Evolutionary conservation across 1,140 invertebrate species (phyloP).

Genomic region (Pseudomyrmex gracilis): DNA sequence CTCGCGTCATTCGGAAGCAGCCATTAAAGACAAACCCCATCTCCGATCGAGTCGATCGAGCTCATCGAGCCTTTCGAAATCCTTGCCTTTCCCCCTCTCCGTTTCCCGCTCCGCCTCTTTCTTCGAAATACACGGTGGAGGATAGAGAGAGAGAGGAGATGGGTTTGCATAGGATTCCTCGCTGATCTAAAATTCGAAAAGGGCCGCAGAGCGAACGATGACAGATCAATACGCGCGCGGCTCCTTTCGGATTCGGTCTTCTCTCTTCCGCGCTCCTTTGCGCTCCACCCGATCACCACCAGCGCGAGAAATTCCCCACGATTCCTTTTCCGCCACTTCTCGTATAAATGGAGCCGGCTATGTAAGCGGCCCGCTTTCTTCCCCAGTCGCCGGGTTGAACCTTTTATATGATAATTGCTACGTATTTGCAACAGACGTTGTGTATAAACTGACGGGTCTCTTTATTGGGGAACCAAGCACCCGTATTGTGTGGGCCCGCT

Average conservation of each 20-base stretch:
- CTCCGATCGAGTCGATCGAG: constrained; percentile 52
- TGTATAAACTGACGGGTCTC: constrained; percentile 74
- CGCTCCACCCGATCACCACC: not conserved
- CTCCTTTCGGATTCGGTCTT: constrained; percentile 38
- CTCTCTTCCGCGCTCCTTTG: constrained; percentile 11
- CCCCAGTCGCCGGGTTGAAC: constrained; percentile 68
- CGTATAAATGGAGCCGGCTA: constrained; percentile 65
- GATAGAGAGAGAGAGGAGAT: constrained; percentile 42
- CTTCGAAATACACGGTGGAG: constrained; percentile 35
- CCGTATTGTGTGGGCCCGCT: constrained; percentile 58
- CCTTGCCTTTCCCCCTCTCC: not conserved
- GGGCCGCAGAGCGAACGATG: constrained; percentile 62
- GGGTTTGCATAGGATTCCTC: constrained; percentile 72
- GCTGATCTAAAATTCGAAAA: constrained; percentile 75
- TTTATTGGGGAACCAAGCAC: constrained; percentile 72
- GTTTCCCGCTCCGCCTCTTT: not conserved
- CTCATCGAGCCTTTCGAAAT: constrained; percentile 53
- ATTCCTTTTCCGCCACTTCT: constrained; percentile 65
- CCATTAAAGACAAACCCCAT: constrained; percentile 67
- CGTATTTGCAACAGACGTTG: constrained; percentile 75
- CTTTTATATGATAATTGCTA: constrained; percentile 83
- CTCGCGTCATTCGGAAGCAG: constrained; percentile 5
- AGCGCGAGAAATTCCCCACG: constrained; percentile 39
- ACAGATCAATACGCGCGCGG: constrained; percentile 71
- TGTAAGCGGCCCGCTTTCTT: constrained; percentile 68